Evolutionary conservation across 2,888 invertebrate species (phyloP).

Genomic region (Drosophila borealis): DNA sequence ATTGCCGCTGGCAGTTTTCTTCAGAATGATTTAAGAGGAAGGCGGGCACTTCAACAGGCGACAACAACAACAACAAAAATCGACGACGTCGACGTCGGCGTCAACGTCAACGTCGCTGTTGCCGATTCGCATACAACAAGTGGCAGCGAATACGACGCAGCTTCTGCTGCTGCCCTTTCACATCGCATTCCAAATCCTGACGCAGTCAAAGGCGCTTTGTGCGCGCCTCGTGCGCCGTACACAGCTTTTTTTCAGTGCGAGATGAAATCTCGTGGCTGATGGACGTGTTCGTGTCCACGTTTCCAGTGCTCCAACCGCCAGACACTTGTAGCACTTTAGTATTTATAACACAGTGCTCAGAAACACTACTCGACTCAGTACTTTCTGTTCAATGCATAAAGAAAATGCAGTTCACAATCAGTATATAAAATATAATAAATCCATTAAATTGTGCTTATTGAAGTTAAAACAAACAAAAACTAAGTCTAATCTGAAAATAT

Average conservation of each 20-base stretch:
- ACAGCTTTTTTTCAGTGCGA: constrained; percentile 83
- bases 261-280: constrained; percentile 85
- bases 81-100: constrained; percentile 1
- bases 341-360: constrained; percentile 24
- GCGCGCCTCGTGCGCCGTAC: constrained; percentile 73
- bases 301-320: constrained; percentile 55
- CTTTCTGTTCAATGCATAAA: constrained; percentile 19
- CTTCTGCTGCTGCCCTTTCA: constrained; percentile 37
- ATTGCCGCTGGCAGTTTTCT: constrained; percentile 74
- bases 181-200: constrained; percentile 65
- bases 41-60: constrained; percentile 60
- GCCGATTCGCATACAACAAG: constrained; percentile 62
- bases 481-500: constrained; percentile 58
- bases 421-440: constrained; percentile 36
- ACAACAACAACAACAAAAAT: constrained; percentile 16
- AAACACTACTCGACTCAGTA: constrained; percentile 11
- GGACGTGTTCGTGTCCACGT: constrained; percentile 81
- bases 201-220: constrained; percentile 58
- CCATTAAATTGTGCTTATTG: constrained; percentile 38
- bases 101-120: constrained; percentile 7
- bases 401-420: constrained; percentile 49
- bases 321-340: constrained; percentile 66
- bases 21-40: constrained; percentile 39
- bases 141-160: constrained; percentile 52
- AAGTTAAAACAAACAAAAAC: constrained; percentile 15